These are phyloP conservation scores for Temnothorax rugatulus DNA, from an alignment of 2,888 invertebrate genomes.

Conservation along the genomic window DNA sequence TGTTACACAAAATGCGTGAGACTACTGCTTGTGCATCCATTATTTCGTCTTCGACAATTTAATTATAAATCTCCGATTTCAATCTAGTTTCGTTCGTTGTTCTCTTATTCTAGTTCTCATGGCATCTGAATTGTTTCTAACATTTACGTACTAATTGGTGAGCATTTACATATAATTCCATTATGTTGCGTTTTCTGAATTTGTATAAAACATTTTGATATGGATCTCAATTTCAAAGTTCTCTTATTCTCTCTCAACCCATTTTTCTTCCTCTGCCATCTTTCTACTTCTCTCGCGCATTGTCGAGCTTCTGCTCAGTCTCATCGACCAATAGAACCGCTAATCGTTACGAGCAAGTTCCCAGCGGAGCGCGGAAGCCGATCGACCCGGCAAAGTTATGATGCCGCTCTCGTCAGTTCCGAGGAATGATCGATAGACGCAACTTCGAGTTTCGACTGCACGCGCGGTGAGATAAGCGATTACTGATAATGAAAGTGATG, in stretches of 20 bases:
- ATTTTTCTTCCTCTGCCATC: constrained; percentile 9
- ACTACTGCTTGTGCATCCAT: not conserved
- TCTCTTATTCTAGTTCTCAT: not conserved
- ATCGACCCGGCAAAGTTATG: constrained; percentile 36
- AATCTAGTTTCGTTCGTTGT: not conserved
- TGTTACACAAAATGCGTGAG: not conserved
- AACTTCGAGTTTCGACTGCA: constrained; percentile 38
- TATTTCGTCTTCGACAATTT: not conserved
- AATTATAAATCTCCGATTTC: not conserved
- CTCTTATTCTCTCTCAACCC: not conserved
- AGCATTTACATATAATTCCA: constrained; percentile 9
- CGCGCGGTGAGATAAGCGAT: constrained; percentile 32
- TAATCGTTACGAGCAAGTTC: constrained; percentile 38
- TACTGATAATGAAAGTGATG: constrained; percentile 47
- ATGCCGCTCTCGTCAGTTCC: constrained; percentile 25
- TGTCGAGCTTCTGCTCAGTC: constrained; percentile 2
- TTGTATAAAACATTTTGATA: not conserved
- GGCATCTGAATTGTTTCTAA: constrained; percentile 3
- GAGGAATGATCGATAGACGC: constrained; percentile 46
- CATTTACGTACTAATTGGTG: not conserved
- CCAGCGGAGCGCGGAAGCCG: constrained; percentile 41
- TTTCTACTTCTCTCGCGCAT: not conserved
- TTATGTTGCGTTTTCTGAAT: not conserved
- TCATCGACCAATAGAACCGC: constrained; percentile 33
- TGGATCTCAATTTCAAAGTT: not conserved